Evolutionary conservation across 2,888 invertebrate genomes (phyloP), one percentile per base, ranked within the genome.

Genomic region (Podabrus alpinus): DNA sequence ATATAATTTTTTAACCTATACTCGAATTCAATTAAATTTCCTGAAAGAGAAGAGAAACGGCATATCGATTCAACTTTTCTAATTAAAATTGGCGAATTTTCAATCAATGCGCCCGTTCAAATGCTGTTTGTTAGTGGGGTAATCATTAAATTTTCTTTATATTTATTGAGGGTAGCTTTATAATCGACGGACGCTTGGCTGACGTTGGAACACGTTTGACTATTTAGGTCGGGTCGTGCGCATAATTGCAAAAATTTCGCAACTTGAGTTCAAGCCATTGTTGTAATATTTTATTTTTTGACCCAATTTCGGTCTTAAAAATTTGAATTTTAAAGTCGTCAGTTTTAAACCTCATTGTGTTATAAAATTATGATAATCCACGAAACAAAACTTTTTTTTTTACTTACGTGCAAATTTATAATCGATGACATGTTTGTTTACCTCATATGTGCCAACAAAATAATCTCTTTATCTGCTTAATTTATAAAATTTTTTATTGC

Each of bases 211-310:
- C 45, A 29, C 64, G 45, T 70, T 70, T 64, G 25, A 64, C 64
- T 25, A 70, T 64, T 70, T 70, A 70, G 70, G 70, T 70, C 70
- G 16, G 70, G 70, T 70, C 70, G 16, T 16, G 3, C 29, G 17
- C 45, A 45, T 70, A 62, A 69, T 69, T 61, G 45, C 45, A 45
- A 45, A 45, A 45, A n/a, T 45, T 45, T 45, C n/a, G n/a, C 9
- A 45, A 45, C 45, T 45, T 45, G 5, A n/a, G 45, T 3, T 45
- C n/a, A 45, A 45, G 45, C 9, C 45, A 45, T 45, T 45, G 45
- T 45, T 45, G 45, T 45, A 45, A 45, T 45, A 45, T 45, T 45
- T 45, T 45, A 45, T 45, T 7, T 45, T 45, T 45, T 45, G 45
- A 45, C 45, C 45, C 45, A 45, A 45, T 45, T 45, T 45, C 24